phyloP scores from a whole-genome alignment of 1,140 invertebrate species.

The Aphelinus certus region DNA sequence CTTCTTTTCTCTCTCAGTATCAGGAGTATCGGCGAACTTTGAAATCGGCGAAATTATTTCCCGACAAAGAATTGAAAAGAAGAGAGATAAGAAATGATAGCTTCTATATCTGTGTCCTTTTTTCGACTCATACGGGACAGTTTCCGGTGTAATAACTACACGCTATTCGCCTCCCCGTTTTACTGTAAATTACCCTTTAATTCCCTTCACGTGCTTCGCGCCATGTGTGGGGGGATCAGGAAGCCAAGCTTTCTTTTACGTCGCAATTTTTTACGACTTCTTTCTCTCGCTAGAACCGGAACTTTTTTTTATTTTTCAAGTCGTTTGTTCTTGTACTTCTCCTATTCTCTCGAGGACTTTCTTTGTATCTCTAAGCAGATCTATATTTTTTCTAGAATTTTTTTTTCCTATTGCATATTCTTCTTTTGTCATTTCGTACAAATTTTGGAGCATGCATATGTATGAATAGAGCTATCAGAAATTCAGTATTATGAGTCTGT shows the following conservation, averaged over 20 bases:
- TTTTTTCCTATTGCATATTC: conserved; percentile 1
- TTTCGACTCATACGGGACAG: neutral
- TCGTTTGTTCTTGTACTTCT: conserved; percentile 23
- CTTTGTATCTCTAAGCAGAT: conserved; percentile 17
- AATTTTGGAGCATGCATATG: neutral
- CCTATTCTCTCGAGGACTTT: neutral
- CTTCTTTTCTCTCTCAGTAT: neutral
- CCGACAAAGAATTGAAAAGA: neutral
- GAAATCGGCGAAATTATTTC: neutral
- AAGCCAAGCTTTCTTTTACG: conserved; percentile 32
- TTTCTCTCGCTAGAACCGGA: neutral
- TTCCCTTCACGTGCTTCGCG: conserved; percentile 27
- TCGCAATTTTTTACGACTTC: conserved; percentile 33
- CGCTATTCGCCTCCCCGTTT: conserved; percentile 21
- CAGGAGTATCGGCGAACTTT: neutral
- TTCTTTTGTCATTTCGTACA: neutral
- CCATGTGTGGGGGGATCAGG: conserved; percentile 16
- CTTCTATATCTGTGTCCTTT: neutral
- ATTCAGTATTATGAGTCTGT: conserved; percentile 32
- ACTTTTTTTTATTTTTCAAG: conserved; percentile 30
- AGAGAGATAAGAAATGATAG: conserved; percentile 7
- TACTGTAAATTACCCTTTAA: conserved; percentile 36
- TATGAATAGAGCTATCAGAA: conserved; percentile 9
- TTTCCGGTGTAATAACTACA: conserved; percentile 34
- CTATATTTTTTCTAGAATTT: conserved; percentile 14